Conservation (phyloP, 1,140 invertebrate genomes). For the Bacillus rossius region DNA sequence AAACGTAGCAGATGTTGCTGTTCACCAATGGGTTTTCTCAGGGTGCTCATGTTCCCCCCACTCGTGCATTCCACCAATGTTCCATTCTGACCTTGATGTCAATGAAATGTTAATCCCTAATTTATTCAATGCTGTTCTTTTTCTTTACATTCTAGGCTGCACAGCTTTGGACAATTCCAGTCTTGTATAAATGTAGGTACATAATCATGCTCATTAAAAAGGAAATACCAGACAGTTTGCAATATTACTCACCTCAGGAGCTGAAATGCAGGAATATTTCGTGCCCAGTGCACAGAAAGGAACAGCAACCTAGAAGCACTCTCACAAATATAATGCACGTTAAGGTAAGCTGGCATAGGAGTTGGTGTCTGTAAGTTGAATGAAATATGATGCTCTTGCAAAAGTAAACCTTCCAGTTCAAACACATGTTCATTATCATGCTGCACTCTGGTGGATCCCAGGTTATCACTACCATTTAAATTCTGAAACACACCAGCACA, state of each 20-base stretch:
- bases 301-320: constrained; percentile 85
- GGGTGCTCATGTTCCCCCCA: too few relatives aligned
- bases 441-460: constrained; percentile 24
- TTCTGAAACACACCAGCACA: constrained; percentile 36
- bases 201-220: too few relatives aligned
- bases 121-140: too few relatives aligned
- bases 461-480: constrained; percentile 44
- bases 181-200: too few relatives aligned
- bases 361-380: constrained; percentile 81
- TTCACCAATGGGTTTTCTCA: too few relatives aligned
- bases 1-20: too few relatives aligned
- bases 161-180: too few relatives aligned
- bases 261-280: constrained; percentile 78
- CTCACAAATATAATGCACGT: constrained; percentile 89
- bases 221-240: too few relatives aligned
- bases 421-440: constrained; percentile 39
- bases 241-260: constrained; percentile 56
- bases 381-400: constrained; percentile 59
- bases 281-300: constrained; percentile 82
- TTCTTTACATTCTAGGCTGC: too few relatives aligned
- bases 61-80: too few relatives aligned
- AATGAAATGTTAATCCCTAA: too few relatives aligned
- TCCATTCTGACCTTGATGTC: too few relatives aligned
- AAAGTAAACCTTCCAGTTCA: constrained; percentile 52
- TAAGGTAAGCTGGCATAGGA: constrained; percentile 73